Percentiles rank a stretch among this genome's conserved stretches.
These are phyloP conservation scores for Zele albiditarsus DNA, from an alignment of 2,888 invertebrate species.

Conservation along the genomic window DNA sequence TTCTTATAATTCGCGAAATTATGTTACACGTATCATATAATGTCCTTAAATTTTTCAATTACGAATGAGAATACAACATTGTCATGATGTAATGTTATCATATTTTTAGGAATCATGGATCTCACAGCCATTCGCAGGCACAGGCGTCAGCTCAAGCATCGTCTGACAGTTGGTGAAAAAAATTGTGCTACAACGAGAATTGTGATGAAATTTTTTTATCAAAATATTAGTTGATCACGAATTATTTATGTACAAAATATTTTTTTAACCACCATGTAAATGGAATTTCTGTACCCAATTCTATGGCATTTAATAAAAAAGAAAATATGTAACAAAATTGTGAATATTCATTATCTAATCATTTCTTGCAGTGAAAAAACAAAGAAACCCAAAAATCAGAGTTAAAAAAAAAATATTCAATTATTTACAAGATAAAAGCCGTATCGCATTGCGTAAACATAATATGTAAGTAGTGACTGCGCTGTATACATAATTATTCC, in stretches of 20 bases:
- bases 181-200: background rate
- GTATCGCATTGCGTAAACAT: background rate
- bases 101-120: slow-evolving; percentile 43
- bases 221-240: background rate
- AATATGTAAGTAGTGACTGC: background rate
- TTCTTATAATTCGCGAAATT: background rate
- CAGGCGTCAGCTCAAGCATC: slow-evolving; percentile 62
- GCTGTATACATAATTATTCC: background rate
- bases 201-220: background rate
- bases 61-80: background rate
- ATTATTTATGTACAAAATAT: background rate
- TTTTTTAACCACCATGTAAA: background rate
- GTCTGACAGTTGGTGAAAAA: slow-evolving; percentile 53
- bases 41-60: background rate
- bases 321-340: background rate
- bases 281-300: background rate
- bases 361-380: background rate
- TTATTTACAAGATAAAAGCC: background rate
- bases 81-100: background rate
- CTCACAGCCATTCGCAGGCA: slow-evolving; percentile 55
- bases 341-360: background rate
- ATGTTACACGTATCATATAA: background rate
- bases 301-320: background rate
- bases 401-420: background rate
- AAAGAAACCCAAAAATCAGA: background rate